Evolutionary conservation across 2,888 invertebrate species (phyloP).

Genomic region (Diaprepes abbreviatus): DNA sequence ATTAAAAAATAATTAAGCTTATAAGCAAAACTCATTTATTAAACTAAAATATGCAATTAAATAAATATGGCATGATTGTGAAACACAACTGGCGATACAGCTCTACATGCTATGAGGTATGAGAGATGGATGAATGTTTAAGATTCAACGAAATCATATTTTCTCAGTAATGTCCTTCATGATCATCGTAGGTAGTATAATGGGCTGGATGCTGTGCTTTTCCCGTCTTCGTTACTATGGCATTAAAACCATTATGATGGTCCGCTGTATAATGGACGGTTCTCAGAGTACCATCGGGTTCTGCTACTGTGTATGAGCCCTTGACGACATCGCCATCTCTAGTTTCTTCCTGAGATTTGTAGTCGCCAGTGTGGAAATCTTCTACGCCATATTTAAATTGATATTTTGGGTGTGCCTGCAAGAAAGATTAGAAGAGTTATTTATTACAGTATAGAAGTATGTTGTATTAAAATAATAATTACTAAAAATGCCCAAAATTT

Average conservation of each 20-base stretch:
- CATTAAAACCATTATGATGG: slow-evolving; percentile 80
- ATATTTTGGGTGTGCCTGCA: slow-evolving; percentile 73
- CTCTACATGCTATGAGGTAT: slow-evolving; percentile 29
- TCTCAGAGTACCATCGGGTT: slow-evolving; percentile 66
- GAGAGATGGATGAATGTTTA: slow-evolving; percentile 2
- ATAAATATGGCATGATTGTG: slow-evolving; percentile 21
- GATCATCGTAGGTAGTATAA: slow-evolving; percentile 34
- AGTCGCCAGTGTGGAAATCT: slow-evolving; percentile 74
- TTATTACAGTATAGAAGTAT: too few species aligned
- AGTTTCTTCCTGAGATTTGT: slow-evolving; percentile 68
- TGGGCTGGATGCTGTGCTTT: slow-evolving; percentile 67
- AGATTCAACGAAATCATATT: background rate
- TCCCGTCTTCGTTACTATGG: slow-evolving; percentile 76
- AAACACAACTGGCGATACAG: slow-evolving; percentile 10
- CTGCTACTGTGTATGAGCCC: slow-evolving; percentile 70
- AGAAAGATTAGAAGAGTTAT: background rate
- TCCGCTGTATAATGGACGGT: slow-evolving; percentile 79
- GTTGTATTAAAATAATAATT: too few species aligned
- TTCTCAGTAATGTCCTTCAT: slow-evolving; percentile 10
- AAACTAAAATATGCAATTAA: slow-evolving; percentile 5
- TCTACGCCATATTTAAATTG: slow-evolving; percentile 77
- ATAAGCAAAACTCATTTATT: slow-evolving; percentile 5
- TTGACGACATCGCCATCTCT: slow-evolving; percentile 76
- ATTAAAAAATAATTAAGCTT: background rate
- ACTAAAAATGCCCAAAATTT: too few species aligned